Evolutionary conservation across 53 echinoderm and acorn worm species (phyloP).

Genomic region (Apostichopus leukothele): DNA sequence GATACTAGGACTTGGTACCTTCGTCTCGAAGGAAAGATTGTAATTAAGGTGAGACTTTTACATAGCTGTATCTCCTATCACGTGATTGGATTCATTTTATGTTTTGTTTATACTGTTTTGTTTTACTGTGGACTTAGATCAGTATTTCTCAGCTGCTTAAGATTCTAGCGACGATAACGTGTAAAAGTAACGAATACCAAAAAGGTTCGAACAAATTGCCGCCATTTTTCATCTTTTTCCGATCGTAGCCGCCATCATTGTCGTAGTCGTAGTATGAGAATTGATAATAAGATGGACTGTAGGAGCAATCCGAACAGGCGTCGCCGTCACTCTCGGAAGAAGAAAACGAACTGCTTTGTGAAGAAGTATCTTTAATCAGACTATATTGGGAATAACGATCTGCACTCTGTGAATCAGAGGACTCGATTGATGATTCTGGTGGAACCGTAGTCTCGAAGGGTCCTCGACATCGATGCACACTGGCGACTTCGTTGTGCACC

Average conservation of each 20-base stretch:
- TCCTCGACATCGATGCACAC: conserved; percentile 20
- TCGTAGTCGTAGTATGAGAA: conserved; percentile 40
- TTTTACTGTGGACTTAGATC: too few species aligned
- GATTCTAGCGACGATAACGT: background rate
- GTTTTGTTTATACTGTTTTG: too few species aligned
- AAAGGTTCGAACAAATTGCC: background rate
- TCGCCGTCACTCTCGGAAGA: conserved; percentile 11
- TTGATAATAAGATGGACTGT: background rate
- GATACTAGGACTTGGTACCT: too few species aligned
- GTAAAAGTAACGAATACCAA: background rate
- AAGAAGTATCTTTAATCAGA: background rate
- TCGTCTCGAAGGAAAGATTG: too few species aligned
- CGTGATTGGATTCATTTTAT: too few species aligned
- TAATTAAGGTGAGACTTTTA: too few species aligned
- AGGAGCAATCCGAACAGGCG: background rate
- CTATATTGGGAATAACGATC: conserved; percentile 33
- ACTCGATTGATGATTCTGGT: conserved; percentile 10
- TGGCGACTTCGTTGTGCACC: background rate
- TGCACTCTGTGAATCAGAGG: conserved; percentile 20
- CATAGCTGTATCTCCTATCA: too few species aligned
- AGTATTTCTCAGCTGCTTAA: too few species aligned
- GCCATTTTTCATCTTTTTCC: conserved; percentile 2
- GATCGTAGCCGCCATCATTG: conserved; percentile 8
- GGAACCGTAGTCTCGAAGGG: conserved; percentile 14
- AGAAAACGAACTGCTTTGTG: background rate